Evolutionary conservation across 2,797 vertebrate genomes (phyloP).

Genomic region (Sternotherus odoratus): DNA sequence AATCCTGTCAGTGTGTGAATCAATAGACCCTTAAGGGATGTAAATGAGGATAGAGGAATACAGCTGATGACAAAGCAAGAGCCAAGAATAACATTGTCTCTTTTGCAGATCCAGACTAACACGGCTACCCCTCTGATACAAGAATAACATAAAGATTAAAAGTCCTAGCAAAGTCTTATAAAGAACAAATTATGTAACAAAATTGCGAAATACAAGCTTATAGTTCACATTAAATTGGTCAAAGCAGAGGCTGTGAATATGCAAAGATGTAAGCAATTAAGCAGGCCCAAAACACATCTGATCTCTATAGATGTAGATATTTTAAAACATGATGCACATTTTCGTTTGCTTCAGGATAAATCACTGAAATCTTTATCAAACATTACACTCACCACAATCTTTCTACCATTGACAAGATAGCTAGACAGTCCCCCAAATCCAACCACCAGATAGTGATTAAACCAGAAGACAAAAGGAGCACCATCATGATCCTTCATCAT

Average conservation of each 20-base stretch:
- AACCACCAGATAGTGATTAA: neutral
- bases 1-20: slow-evolving; percentile 68
- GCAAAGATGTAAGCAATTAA: neutral
- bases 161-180: neutral
- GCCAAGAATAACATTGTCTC: neutral
- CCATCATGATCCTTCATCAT: neutral
- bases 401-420: neutral
- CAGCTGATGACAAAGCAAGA: slow-evolving; percentile 43
- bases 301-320: neutral
- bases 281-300: rapidly evolving
- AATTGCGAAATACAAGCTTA: neutral
- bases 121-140: no score
- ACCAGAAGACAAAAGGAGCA: neutral
- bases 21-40: slow-evolving; percentile 50
- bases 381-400: neutral
- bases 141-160: slow-evolving; percentile 19
- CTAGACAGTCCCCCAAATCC: neutral
- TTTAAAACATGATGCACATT: neutral
- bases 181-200: neutral
- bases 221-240: neutral
- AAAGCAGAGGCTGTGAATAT: neutral
- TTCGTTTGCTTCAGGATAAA: neutral
- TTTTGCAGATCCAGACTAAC: no score
- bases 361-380: neutral
- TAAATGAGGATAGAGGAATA: slow-evolving; percentile 33